Base-by-base conservation (phyloP, 1,140 invertebrate genomes). In the Halyomorpha halys region DNA sequence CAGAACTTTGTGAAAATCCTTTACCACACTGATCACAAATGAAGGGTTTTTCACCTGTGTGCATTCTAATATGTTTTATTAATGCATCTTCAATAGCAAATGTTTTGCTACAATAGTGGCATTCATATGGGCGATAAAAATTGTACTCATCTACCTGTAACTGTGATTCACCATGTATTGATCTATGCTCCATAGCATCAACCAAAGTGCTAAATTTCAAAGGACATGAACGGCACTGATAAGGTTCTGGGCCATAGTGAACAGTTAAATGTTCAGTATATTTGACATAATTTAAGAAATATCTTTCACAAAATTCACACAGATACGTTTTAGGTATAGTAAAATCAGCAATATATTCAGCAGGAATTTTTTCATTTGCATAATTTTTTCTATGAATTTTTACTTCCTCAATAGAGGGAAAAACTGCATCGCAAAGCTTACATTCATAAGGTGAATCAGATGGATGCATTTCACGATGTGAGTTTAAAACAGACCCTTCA, bases 1-100 rank as follows among this genome's bases (percentile, higher is more conserved):
- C 67, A 3, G 68, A 68, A 44, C 65, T 70, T 44, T 68, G 68
- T 15, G 66, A 64, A 51, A 70, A 70, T 9, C 66, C 66, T 59
- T 69, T 69, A 16, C 69, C 69, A 61, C 69, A 70, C 25, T 60
- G 39, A 21, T 68, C 68, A 66, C 69, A 70, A 18, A 67, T 68
- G 59, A 80, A 85, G 0, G 82, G 83, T 71, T 82, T 83, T 73
- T 83, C 82, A 6, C 82, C 87, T 1, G 86, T 88, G 74, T 90
- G 80, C 67, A 77, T 78, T 65, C 77, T 72, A 70, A 76, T 76
- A 69, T 83, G 81, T 68, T 78, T 78, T 47, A 76, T 73, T 54
- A 82, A 72, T 23, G 66, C 65, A 61, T 69, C 66, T 63, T 69
- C 67, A 25, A 68, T 66, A 14, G 69, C 54, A 66, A 70, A 70